Evolutionary conservation across 2,888 invertebrate species (phyloP).

Genomic region (Sinhomidia bicolor): DNA sequence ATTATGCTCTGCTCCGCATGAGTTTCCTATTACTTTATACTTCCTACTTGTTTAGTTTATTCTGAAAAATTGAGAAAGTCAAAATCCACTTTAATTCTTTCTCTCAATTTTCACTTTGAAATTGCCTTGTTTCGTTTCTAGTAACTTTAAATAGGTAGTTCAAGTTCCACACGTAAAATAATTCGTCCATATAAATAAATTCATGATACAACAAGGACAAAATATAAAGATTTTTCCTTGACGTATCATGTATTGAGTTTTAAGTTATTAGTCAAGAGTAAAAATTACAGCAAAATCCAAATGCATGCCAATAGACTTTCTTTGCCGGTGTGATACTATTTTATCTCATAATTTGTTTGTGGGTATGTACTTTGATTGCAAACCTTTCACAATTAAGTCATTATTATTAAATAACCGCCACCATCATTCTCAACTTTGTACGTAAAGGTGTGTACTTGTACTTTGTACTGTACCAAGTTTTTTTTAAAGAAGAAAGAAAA

Average conservation of each 20-base stretch:
- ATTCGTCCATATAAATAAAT: too few species aligned
- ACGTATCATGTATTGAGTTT: too few species aligned
- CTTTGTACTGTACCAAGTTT: background rate
- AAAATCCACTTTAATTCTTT: background rate
- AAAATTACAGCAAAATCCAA: background rate
- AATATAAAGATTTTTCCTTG: too few species aligned
- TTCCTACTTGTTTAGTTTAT: background rate
- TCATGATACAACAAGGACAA: too few species aligned
- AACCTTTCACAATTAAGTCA: background rate
- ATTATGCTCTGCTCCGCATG: background rate
- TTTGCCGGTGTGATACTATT: constrained; percentile 1
- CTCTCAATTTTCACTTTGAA: background rate
- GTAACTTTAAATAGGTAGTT: background rate
- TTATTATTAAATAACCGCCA: background rate
- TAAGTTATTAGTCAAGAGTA: background rate
- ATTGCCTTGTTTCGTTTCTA: background rate
- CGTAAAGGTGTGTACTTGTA: background rate
- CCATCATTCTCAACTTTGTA: background rate
- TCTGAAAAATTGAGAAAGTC: background rate
- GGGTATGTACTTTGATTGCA: background rate
- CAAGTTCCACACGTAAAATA: background rate
- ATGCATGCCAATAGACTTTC: constrained; percentile 17
- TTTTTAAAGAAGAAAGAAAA: too few species aligned
- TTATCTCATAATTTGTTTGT: background rate
- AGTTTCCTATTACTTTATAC: background rate